Evolutionary conservation across 2,797 vertebrate species (phyloP).

Genomic region (Urocyon cinereoargenteus): DNA sequence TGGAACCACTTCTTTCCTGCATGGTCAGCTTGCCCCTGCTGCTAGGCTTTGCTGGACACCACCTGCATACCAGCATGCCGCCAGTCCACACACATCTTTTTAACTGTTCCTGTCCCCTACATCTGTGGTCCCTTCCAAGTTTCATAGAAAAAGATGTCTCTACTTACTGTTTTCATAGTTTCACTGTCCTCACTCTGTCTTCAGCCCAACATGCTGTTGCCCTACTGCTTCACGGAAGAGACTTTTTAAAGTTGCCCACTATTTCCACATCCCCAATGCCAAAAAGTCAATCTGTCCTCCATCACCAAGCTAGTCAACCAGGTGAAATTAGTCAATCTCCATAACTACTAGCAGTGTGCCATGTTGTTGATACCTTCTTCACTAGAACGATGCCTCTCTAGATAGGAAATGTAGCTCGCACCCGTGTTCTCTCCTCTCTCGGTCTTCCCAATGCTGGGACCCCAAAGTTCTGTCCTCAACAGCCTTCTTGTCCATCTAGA

Average conservation of each 20-base stretch:
- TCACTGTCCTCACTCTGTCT: background rate
- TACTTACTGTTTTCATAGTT: background rate
- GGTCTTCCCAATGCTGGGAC: background rate
- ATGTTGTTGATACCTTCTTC: background rate
- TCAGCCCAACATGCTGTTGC: background rate
- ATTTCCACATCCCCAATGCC: background rate
- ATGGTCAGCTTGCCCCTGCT: rapidly evolving
- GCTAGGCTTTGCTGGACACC: rapidly evolving
- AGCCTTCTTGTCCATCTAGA: background rate
- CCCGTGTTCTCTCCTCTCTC: background rate
- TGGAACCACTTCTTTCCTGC: no score
- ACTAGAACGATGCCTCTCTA: background rate
- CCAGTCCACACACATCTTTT: background rate
- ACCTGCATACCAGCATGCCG: rapidly evolving
- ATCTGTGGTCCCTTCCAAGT: background rate
- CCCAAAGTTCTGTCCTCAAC: background rate
- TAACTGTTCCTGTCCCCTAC: background rate
- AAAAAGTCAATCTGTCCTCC: background rate
- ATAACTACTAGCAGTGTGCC: rapidly evolving
- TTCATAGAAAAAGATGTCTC: background rate
- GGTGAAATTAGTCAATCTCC: background rate
- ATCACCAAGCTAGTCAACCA: background rate
- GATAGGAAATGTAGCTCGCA: background rate
- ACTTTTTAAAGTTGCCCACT: background rate
- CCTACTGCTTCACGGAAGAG: background rate